These are phyloP conservation scores for Melangyna quadrimaculata DNA, from an alignment of 2,888 invertebrate species.

Conservation along the genomic window DNA sequence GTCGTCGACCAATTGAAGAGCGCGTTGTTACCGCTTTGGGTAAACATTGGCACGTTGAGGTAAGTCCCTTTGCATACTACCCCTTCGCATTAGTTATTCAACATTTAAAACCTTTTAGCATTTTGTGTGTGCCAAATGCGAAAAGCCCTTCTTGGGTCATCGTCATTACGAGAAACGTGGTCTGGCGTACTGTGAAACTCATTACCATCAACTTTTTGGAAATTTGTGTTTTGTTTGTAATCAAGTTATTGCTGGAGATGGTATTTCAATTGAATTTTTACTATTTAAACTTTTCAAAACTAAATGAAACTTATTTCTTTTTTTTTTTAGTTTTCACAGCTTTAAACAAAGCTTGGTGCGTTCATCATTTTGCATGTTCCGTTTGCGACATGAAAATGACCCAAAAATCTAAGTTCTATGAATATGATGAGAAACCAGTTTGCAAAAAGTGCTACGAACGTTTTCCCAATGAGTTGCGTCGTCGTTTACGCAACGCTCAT, in stretches of 20 bases:
- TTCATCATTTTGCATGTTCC: conserved; percentile 98
- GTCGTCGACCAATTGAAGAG: conserved; percentile 99
- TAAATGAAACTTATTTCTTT: background rate
- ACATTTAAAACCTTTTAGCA: conserved; percentile 87
- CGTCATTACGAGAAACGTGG: conserved; percentile 99
- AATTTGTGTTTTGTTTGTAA: conserved; percentile 99
- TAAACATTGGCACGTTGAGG: conserved; percentile 99
- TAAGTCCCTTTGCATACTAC: conserved; percentile 76
- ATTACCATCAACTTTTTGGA: conserved; percentile 99
- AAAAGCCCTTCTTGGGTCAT: conserved; percentile 99
- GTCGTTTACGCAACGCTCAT: conserved; percentile 94
- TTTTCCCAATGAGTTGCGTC: conserved; percentile 96
- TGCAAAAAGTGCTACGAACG: conserved; percentile 99
- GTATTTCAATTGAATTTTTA: conserved; percentile 83
- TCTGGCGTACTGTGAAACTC: conserved; percentile 98
- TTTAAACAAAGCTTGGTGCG: conserved; percentile 99
- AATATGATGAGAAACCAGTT: conserved; percentile 98
- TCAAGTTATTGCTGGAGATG: conserved; percentile 98
- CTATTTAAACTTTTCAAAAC: background rate
- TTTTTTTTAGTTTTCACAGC: conserved; percentile 93
- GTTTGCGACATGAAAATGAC: conserved; percentile 98
- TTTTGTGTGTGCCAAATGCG: conserved; percentile 99
- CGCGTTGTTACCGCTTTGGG: conserved; percentile 98
- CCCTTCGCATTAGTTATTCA: background rate
- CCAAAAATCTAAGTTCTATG: conserved; percentile 99